Base-by-base conservation (phyloP, 2,113 vertebrate genomes). In the Burhinus bistriatus region DNA sequence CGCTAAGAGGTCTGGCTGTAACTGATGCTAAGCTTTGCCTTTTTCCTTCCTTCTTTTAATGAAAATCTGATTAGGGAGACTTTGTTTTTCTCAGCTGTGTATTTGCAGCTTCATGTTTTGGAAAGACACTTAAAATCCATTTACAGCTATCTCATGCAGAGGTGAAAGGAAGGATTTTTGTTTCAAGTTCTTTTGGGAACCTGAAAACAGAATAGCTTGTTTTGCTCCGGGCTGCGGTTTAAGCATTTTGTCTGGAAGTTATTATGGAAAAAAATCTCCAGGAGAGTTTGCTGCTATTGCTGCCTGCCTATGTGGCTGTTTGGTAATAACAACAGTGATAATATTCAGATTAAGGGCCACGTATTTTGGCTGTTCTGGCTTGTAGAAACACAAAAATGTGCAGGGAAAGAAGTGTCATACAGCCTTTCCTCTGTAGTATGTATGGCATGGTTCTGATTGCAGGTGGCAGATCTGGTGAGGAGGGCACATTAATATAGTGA, bases 241-340 rank as follows among this genome's bases (percentile, higher is more conserved):
- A 73, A 94, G 76, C 45, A 7, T 80, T 96, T 96, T 86, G 62
- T 80, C 88, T 93, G 82, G 66, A 86, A 96, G 36, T 93, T 96
- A 54, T 92, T 95, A 66, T 3, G 58, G 90, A 65, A 76, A 82
- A 83, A 25, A 42, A 16, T 51, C 57, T 85, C 15, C 40, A 65
- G 82, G 82, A 95, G 75, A 80, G 65, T 83, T 77, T 73, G 45
- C 62, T 93, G 51, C 58, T 80, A 1, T 76, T 88, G 62, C 84
- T 91, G 89, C 51, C 34, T 93, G 87, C 64, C 21, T 55, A 0
- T 30, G 66, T 55, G 81, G 38, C 76, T 93, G 34, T 65, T 94
- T 69, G 84, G 54, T 96, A 65, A 22, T 72, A 75, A 72, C 52
- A 87, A 16, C 42, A 85, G 59, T 51, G 73, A 71, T 85, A 83